phyloP scores from a whole-genome alignment of 2,113 vertebrate species.

The Dermatemys mawii region DNA sequence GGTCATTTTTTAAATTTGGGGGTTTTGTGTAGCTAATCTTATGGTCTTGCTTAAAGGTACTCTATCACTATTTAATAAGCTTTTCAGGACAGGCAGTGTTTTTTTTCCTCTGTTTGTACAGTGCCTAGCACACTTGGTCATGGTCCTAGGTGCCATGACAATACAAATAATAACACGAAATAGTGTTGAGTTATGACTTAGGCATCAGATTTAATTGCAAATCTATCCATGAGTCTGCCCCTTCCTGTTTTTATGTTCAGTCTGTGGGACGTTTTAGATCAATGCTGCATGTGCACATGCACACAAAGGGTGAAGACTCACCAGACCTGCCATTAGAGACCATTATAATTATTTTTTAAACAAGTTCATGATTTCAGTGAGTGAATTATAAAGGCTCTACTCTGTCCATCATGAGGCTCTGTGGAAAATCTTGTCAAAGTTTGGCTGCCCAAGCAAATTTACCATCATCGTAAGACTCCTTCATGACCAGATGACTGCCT shows the following conservation, averaged over 20 bases:
- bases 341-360: background rate
- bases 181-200: background rate
- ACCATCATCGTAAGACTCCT: too few relatives aligned
- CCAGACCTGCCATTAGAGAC: background rate
- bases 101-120: background rate
- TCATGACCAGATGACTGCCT: too few relatives aligned
- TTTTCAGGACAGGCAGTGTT: background rate
- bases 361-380: background rate
- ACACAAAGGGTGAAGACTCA: background rate
- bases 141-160: background rate
- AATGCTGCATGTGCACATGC: background rate
- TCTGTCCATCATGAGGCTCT: too few relatives aligned
- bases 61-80: background rate
- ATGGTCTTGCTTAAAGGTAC: background rate
- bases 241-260: background rate
- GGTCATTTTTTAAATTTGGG: background rate
- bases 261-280: background rate
- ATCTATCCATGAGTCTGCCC: background rate
- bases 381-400: background rate
- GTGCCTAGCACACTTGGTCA: background rate
- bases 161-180: background rate
- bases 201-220: too few relatives aligned
- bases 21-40: background rate
- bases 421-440: too few relatives aligned
- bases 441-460: too few relatives aligned